Conservation (phyloP, 2,797 vertebrate genomes). For the Columba guinea region DNA sequence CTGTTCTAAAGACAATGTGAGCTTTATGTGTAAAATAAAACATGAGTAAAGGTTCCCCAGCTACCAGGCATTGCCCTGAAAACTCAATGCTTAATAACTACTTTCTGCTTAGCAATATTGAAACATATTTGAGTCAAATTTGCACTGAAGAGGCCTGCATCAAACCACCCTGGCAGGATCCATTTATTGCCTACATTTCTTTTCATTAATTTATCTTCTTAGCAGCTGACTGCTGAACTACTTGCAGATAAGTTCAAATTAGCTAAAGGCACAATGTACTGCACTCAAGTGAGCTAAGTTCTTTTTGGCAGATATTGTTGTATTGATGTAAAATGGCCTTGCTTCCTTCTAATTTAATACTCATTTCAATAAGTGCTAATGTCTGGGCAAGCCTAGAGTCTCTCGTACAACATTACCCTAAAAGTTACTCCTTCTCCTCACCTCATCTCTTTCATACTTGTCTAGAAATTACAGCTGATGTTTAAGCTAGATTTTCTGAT, state of each 20-base stretch:
- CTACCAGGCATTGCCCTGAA: not conserved
- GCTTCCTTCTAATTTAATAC: not conserved
- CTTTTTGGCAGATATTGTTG: not conserved
- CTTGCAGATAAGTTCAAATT: not conserved
- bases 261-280: not conserved
- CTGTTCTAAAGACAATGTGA: slow-evolving; percentile 30
- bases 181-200: not conserved
- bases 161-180: not conserved
- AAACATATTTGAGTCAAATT: not conserved
- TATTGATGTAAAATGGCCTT: not conserved
- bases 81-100: not conserved
- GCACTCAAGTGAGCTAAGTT: not conserved
- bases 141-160: not conserved
- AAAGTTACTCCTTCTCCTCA: not conserved
- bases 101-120: not conserved
- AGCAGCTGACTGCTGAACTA: not conserved
- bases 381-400: not conserved
- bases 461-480: not conserved
- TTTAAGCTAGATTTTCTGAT: not conserved
- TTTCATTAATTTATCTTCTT: not conserved
- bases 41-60: not conserved
- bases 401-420: not conserved
- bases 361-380: not conserved
- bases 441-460: not conserved
- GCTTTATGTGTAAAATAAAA: slow-evolving; percentile 37